Evolutionary conservation across 2,113 vertebrate genomes (phyloP), one percentile per base, ranked within the genome.

Genomic region (Lagopus muta): DNA sequence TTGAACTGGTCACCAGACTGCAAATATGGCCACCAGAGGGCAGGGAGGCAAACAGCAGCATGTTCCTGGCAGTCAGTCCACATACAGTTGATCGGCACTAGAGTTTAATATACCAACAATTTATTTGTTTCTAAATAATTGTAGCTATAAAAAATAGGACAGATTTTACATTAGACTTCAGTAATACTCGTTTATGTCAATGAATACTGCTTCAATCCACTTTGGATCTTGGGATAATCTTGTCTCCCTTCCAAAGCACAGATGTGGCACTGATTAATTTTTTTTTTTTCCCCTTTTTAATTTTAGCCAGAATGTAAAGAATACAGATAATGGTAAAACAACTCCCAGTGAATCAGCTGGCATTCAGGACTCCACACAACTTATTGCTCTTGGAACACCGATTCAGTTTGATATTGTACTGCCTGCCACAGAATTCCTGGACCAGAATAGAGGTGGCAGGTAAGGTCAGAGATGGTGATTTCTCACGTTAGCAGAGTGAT

Each of bases 341-440:
- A 80, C 85, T 32, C 94, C 97, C 52, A 97, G 77, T 80, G 98
- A 98, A 61, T 34, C 95, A 6, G 94, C 86, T 8, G 86, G 85
- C 4, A 65, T 88, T 55, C 97, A 97, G 2, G 98, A 99, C 17
- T 94, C 98, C 1, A 96, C 98, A 36, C 98, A 99, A 66, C 97
- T 99, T 82, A 99, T 99, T 16, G 98, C 98, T 28, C 99, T 99
- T 1, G 99, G 99, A 92, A 99, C 99, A 1, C 99, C 99, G 0
- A 99, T 99, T 91, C 99, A 99, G 45, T 99, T 99, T 92, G 99
- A 99, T 86, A 99, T 99, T 1, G 97, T 99, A 21, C 98, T 99
- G 93, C 99, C 99, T 2, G 99, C 98, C 15, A 98, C 98, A 1
- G 99, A 99, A 93, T 99, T 99, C 94, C 98, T 98, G 84, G 99